A percentile compares a stretch with the other conserved stretches of the same genome.
Conservation (phyloP, 2,113 vertebrate genomes). For the Potamarius usumacintae region DNA sequence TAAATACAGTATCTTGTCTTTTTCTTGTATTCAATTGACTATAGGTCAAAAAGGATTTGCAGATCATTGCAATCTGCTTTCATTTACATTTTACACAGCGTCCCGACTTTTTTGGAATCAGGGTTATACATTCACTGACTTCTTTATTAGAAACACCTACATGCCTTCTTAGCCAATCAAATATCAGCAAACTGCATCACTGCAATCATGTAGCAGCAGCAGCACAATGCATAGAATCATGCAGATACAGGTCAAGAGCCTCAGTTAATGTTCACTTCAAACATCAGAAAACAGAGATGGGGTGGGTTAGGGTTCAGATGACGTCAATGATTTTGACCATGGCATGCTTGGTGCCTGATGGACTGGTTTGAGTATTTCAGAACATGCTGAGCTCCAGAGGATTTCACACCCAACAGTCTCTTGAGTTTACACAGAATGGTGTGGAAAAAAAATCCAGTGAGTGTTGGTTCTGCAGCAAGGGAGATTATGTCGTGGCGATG, state of each 20-base stretch:
- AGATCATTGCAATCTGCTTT: no score
- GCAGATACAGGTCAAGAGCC: background rate
- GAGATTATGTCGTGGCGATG: no score
- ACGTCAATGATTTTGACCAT: background rate
- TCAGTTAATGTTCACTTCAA: background rate
- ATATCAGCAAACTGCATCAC: no score
- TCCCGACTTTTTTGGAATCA: no score
- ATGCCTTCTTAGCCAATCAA: background rate
- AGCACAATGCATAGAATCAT: background rate
- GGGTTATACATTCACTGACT: background rate
- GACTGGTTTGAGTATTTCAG: background rate
- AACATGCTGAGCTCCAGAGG: background rate
- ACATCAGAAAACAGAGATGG: background rate
- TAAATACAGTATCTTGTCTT: no score
- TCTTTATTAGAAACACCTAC: background rate
- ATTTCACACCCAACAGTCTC: background rate
- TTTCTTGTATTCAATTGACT: no score
- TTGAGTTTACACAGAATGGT: background rate
- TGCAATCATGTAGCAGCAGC: no score
- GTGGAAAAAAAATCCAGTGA: background rate
- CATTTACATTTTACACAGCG: no score
- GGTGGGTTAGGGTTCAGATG: no score
- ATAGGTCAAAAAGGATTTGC: no score
- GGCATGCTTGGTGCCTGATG: background rate
- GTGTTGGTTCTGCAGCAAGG: background rate